Conservation (phyloP, 2,113 vertebrate species). For the Scophthalmus maximus region DNA sequence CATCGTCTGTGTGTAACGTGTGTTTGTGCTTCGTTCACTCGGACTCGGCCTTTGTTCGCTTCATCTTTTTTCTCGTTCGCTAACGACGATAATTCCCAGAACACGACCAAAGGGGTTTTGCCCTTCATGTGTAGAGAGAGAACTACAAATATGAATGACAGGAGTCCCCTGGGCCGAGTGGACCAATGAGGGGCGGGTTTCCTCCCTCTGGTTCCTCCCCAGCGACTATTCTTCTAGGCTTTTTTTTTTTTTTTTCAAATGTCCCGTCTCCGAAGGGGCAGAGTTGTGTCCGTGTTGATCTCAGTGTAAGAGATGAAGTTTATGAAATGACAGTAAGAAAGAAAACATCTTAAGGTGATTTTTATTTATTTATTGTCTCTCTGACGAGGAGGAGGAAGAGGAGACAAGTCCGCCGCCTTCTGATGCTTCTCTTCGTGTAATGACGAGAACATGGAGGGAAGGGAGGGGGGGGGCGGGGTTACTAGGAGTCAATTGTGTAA, state of each 20-base stretch:
- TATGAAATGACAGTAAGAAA: constrained; percentile 67
- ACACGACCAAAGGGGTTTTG: constrained; percentile 80
- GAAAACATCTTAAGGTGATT: constrained; percentile 82
- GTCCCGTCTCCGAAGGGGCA: constrained; percentile 52
- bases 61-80: constrained; percentile 44
- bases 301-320: constrained; percentile 72
- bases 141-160: constrained; percentile 64
- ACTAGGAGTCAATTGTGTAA: constrained; percentile 92
- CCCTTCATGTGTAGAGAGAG: constrained; percentile 69
- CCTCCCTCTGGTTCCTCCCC: constrained; percentile 56
- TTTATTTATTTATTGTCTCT: constrained; percentile 98
- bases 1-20: constrained; percentile 55
- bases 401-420: constrained; percentile 63
- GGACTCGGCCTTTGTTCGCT: constrained; percentile 66
- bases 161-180: constrained; percentile 40
- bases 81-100: constrained; percentile 77
- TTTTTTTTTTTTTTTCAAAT: constrained; percentile 75
- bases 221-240: constrained; percentile 63
- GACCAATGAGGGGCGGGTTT: constrained; percentile 61
- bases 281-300: constrained; percentile 57
- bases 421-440: constrained; percentile 89
- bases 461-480: constrained; percentile 74
- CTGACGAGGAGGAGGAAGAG: constrained; percentile 52
- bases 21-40: constrained; percentile 65
- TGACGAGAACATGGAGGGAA: constrained; percentile 78